Conservation (phyloP, 2,113 vertebrate genomes). For the Ailuropoda melanoleuca region DNA sequence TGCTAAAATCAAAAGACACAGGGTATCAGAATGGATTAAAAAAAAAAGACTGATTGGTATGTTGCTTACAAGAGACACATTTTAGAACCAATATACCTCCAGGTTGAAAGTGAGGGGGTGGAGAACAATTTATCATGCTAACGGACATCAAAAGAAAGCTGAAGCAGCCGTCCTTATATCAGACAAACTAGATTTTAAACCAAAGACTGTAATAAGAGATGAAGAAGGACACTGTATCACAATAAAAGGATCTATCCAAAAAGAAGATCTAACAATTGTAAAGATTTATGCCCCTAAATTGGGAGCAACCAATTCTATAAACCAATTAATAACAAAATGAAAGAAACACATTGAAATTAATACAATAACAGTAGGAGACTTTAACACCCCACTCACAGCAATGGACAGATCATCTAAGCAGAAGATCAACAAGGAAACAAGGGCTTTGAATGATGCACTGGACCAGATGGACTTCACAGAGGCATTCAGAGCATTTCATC, state of each 20-base stretch:
- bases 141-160: not conserved
- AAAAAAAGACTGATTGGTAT: not conserved
- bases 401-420: no score
- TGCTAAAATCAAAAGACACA: no score
- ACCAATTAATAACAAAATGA: no score
- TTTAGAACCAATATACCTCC: not conserved
- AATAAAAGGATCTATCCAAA: not conserved
- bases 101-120: not conserved
- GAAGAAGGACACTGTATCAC: not conserved
- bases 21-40: no score
- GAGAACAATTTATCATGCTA: not conserved
- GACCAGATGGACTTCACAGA: no score
- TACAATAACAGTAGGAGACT: not conserved
- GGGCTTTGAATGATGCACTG: no score
- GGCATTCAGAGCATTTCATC: no score
- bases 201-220: not conserved
- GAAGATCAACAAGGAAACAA: no score
- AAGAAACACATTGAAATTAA: not conserved
- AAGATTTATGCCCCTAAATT: not conserved
- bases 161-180: not conserved
- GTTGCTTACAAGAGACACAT: not conserved
- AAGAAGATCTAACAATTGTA: not conserved
- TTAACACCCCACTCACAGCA: no score
- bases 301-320: not conserved
- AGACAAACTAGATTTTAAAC: not conserved